These are phyloP conservation scores for Scaptomyza montana DNA, from an alignment of 1,140 invertebrate species.

Conservation along the genomic window DNA sequence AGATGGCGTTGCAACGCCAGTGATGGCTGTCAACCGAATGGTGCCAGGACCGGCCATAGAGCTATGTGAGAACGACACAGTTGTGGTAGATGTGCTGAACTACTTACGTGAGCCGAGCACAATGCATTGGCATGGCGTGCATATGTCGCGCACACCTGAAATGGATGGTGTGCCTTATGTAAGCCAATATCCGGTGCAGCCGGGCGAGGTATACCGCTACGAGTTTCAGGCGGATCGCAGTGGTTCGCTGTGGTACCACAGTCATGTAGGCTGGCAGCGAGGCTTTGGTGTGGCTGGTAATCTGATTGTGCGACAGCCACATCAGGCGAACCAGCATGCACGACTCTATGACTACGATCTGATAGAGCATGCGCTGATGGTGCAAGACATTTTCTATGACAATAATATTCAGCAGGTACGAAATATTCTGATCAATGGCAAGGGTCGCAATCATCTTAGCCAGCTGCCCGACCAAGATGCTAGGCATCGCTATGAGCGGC, in stretches of 20 bases:
- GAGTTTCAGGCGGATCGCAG: slow-evolving; percentile 89
- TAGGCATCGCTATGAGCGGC: slow-evolving; percentile 82
- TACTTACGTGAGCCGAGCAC: slow-evolving; percentile 89
- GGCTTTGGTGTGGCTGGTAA: slow-evolving; percentile 91
- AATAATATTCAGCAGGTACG: slow-evolving; percentile 84
- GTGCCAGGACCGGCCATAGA: slow-evolving; percentile 93
- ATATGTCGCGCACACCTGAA: slow-evolving; percentile 90
- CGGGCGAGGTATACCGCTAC: slow-evolving; percentile 92
- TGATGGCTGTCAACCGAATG: slow-evolving; percentile 91
- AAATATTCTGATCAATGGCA: slow-evolving; percentile 87
- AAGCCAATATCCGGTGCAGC: slow-evolving; percentile 93
- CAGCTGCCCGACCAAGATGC: slow-evolving; percentile 84
- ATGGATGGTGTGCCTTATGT: slow-evolving; percentile 94
- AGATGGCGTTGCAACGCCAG: slow-evolving; percentile 88
- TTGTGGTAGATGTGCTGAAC: slow-evolving; percentile 93
- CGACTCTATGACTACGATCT: slow-evolving; percentile 91
- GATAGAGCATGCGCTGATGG: slow-evolving; percentile 89
- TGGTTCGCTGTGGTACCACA: slow-evolving; percentile 91
- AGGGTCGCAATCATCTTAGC: slow-evolving; percentile 84
- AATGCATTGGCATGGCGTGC: slow-evolving; percentile 93
- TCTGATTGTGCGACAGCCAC: slow-evolving; percentile 90
- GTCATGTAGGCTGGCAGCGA: slow-evolving; percentile 89
- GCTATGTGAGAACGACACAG: slow-evolving; percentile 93
- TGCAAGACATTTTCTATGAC: slow-evolving; percentile 90
- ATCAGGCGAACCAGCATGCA: slow-evolving; percentile 87